Conservation (phyloP, 2,113 vertebrate genomes). For the Bambusicola thoracicus region DNA sequence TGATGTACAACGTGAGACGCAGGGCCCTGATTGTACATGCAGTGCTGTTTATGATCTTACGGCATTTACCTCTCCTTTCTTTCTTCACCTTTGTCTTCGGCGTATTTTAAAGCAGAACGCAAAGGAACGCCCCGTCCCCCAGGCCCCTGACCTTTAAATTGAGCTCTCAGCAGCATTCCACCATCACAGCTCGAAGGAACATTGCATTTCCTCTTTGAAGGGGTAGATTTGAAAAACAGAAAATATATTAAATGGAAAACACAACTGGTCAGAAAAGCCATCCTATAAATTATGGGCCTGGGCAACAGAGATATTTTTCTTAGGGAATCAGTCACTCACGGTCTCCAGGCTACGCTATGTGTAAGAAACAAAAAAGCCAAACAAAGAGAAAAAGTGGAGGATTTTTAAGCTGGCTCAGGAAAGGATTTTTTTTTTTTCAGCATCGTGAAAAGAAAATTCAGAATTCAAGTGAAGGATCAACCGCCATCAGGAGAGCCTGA, state of each 20-base stretch:
- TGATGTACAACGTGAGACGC: neutral
- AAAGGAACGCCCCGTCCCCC: neutral
- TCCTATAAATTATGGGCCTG: slow-evolving; percentile 69
- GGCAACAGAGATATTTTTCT: slow-evolving; percentile 72
- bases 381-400: slow-evolving; percentile 58
- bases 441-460: slow-evolving; percentile 50
- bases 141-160: slow-evolving; percentile 17
- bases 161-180: slow-evolving; percentile 39
- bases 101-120: neutral
- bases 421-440: slow-evolving; percentile 22
- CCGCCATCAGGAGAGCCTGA: neutral
- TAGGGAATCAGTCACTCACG: slow-evolving; percentile 66
- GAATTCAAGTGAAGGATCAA: slow-evolving; percentile 23
- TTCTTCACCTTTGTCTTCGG: slow-evolving; percentile 35
- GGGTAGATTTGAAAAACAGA: slow-evolving; percentile 65
- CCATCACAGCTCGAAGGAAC: neutral
- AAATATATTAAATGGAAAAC: slow-evolving; percentile 69
- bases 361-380: slow-evolving; percentile 73
- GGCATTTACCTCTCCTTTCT: neutral
- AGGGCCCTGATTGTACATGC: rapidly evolving
- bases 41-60: neutral
- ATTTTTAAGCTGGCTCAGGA: slow-evolving; percentile 37
- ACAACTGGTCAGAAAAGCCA: slow-evolving; percentile 48
- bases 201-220: neutral
- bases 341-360: slow-evolving; percentile 69